Evolutionary conservation across 2,113 vertebrate genomes (phyloP), one percentile per base, ranked within the genome.

Genomic region (Perognathus longimembris): DNA sequence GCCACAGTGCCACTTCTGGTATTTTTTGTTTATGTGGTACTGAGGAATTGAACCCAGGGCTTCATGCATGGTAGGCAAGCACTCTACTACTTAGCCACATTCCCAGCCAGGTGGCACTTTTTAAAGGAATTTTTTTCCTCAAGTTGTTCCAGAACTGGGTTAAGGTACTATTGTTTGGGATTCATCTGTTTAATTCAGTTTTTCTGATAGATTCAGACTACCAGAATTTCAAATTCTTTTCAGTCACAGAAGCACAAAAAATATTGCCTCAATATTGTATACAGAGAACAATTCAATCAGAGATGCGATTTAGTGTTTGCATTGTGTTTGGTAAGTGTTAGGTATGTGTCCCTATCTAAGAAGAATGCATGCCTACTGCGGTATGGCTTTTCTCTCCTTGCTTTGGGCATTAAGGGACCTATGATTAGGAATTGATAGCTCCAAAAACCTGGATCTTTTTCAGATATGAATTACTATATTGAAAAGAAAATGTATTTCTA

Each of bases 401-500:
- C 50, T 97, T 66, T 83, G 40, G 59, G 63, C 61, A 36, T 20
- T 40, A 30, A 28, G 77, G 66, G 28, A 64, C 4, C 3, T 2
- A 5, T 70, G 21, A 18, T 73, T 66, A 63, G 15, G 17, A 57
- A 45, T 6, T 32, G 10, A 63, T 71, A 42, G 12, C 40, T 80
- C 38, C 22, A 83, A 79, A 87, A 57, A 83, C 1, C 7, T 88
- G 36, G 40, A 36, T 79, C 92, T 59, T 73, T 85, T 93, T 89
- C 67, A 67, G 32, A 54, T 36, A 30, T 83, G 69, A 80, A 26
- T 96, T 73, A 74, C 20, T 75, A 20, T 77, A 74, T 42, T 66
- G 75, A 90, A 63, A 91, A 86, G 50, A 85, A 77, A 73, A 8
- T 21, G 38, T 83, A 85, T 95, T 57, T 6, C 7, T 9, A 83